phyloP scores from a whole-genome alignment of 2,888 invertebrate species.

The Auanema freiburgensis region DNA sequence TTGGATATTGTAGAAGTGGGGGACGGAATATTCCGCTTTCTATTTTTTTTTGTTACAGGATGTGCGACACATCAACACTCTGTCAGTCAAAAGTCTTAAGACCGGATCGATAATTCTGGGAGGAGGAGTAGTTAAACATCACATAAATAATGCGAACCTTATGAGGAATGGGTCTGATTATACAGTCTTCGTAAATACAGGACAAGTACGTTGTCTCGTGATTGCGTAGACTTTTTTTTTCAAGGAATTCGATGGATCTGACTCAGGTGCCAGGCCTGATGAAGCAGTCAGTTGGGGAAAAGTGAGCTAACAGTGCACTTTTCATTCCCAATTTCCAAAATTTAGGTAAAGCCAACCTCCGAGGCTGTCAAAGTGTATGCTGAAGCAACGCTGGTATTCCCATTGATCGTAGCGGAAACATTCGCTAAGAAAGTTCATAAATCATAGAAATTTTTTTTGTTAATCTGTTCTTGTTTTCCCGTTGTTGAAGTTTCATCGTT shows the following conservation, averaged over 20 bases:
- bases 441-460: not conserved
- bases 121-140: slow-evolving; percentile 83
- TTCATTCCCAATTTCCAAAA: not conserved
- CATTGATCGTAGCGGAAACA: slow-evolving; percentile 90
- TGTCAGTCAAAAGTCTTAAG: slow-evolving; percentile 87
- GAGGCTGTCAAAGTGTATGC: slow-evolving; percentile 46
- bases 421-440: slow-evolving; percentile 73
- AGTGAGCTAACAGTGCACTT: slow-evolving; percentile 11
- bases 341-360: slow-evolving; percentile 36
- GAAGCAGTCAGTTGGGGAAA: slow-evolving; percentile 99
- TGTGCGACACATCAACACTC: slow-evolving; percentile 82
- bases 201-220: slow-evolving; percentile 40
- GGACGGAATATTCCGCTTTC: not conserved
- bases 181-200: slow-evolving; percentile 90
- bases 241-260: slow-evolving; percentile 88
- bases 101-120: slow-evolving; percentile 87
- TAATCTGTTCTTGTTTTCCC: not conserved
- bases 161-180: slow-evolving; percentile 98
- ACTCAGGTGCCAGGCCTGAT: slow-evolving; percentile 94
- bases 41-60: slow-evolving; percentile 40
- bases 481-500: slow-evolving; percentile 4
- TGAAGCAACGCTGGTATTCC: slow-evolving; percentile 91
- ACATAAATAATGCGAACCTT: slow-evolving; percentile 97
- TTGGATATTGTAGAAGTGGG: slow-evolving; percentile 84
- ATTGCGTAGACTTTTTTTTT: slow-evolving; percentile 11